These are phyloP conservation scores for Chloroclystis v-ata DNA, from an alignment of 2,888 invertebrate species.

Conservation along the genomic window DNA sequence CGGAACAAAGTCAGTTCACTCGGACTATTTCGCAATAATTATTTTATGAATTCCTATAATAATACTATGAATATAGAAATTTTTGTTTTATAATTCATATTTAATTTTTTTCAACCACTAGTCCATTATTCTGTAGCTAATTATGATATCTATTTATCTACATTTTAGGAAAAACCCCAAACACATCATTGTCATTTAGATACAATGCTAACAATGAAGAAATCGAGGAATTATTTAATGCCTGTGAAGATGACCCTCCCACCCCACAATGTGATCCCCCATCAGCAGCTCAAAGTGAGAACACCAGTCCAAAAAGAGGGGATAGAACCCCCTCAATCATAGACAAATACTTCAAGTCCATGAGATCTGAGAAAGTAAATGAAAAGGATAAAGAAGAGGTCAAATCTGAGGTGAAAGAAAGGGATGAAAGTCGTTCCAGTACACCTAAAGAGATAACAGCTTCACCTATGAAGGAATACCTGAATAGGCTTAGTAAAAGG, in stretches of 20 bases:
- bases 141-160: neutral
- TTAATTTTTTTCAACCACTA: too few relatives aligned
- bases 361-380: slow-evolving; percentile 51
- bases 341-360: slow-evolving; percentile 74
- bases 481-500: slow-evolving; percentile 79
- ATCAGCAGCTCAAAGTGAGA: slow-evolving; percentile 52
- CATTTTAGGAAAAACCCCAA: slow-evolving; percentile 64
- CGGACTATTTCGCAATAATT: too few relatives aligned
- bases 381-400: slow-evolving; percentile 63
- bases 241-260: slow-evolving; percentile 78
- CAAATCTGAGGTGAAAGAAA: slow-evolving; percentile 53
- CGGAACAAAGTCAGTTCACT: too few relatives aligned
- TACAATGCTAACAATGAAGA: slow-evolving; percentile 88
- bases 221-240: slow-evolving; percentile 82
- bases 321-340: slow-evolving; percentile 68
- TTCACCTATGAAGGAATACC: slow-evolving; percentile 78
- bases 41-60: too few relatives aligned
- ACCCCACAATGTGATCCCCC: slow-evolving; percentile 69
- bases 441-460: slow-evolving; percentile 59
- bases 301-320: slow-evolving; percentile 63
- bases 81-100: too few relatives aligned
- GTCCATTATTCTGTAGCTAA: too few relatives aligned
- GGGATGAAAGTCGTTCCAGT: slow-evolving; percentile 38
- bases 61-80: too few relatives aligned
- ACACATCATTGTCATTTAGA: slow-evolving; percentile 79